phyloP scores from a whole-genome alignment of 2,888 invertebrate genomes.

The Erebia aethiops region DNA sequence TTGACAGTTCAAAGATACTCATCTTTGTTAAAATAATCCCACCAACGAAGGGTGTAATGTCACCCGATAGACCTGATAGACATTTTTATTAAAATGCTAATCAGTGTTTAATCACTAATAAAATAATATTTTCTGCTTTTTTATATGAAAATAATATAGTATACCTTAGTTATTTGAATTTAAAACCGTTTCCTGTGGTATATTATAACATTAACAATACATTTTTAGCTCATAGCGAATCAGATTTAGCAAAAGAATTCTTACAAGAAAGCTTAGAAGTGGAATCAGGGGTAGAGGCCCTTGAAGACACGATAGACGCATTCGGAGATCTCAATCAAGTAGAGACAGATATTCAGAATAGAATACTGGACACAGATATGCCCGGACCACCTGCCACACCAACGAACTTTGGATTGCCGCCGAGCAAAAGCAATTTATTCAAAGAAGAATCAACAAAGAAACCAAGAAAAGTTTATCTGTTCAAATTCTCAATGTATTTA shows the following conservation, averaged over 20 bases:
- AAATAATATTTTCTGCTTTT: background rate
- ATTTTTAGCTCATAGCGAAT: constrained; percentile 56
- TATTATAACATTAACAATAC: constrained; percentile 8
- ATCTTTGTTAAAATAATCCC: too few relatives aligned
- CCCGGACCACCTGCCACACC: constrained; percentile 44
- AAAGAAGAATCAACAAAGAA: constrained; percentile 41
- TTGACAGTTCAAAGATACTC: too few relatives aligned
- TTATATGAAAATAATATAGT: background rate
- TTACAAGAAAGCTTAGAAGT: constrained; percentile 68
- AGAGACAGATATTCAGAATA: constrained; percentile 44
- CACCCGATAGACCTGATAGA: too few relatives aligned
- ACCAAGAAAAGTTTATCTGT: constrained; percentile 58
- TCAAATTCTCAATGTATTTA: constrained; percentile 68
- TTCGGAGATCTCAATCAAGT: constrained; percentile 58
- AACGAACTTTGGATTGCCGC: constrained; percentile 59
- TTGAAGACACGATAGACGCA: constrained; percentile 73
- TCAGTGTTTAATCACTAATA: background rate
- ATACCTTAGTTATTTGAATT: background rate
- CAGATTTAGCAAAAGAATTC: constrained; percentile 57
- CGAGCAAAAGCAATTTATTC: constrained; percentile 59
- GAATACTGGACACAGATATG: constrained; percentile 44
- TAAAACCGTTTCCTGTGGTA: background rate
- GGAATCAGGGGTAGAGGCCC: constrained; percentile 79
- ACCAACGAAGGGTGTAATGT: background rate
- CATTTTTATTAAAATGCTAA: background rate